phyloP scores from a whole-genome alignment of 2,113 vertebrate species.

The Gorsachius goisagi region DNA sequence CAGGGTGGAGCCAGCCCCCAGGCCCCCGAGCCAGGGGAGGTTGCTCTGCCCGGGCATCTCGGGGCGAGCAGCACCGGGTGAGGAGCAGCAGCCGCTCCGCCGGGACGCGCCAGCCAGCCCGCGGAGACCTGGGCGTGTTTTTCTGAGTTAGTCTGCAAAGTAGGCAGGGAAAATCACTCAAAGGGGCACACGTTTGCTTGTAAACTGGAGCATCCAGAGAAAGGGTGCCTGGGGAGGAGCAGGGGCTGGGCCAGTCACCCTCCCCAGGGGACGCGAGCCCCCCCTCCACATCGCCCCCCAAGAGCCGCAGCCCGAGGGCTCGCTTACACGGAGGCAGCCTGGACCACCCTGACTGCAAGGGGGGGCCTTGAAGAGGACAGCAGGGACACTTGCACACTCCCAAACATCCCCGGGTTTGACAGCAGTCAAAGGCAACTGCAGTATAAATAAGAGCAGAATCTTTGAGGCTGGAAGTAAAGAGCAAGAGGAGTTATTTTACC shows the following conservation, averaged over 20 bases:
- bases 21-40: background rate
- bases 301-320: background rate
- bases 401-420: background rate
- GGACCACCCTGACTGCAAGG: background rate
- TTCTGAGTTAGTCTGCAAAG: background rate
- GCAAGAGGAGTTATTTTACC: background rate
- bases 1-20: background rate
- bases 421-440: background rate
- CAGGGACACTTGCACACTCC: background rate
- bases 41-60: background rate
- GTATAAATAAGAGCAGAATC: background rate
- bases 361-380: background rate
- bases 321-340: background rate
- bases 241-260: background rate
- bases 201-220: background rate
- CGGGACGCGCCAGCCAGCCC: background rate
- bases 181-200: background rate
- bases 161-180: background rate
- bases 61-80: fast-evolving
- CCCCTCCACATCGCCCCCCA: background rate
- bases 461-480: background rate
- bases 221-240: background rate
- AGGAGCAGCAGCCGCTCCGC: fast-evolving
- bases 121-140: background rate
- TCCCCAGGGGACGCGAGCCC: background rate